Evolutionary conservation across 2,888 invertebrate genomes (phyloP), one percentile per base, ranked within the genome.

Genomic region (Tetranychus truncatus): DNA sequence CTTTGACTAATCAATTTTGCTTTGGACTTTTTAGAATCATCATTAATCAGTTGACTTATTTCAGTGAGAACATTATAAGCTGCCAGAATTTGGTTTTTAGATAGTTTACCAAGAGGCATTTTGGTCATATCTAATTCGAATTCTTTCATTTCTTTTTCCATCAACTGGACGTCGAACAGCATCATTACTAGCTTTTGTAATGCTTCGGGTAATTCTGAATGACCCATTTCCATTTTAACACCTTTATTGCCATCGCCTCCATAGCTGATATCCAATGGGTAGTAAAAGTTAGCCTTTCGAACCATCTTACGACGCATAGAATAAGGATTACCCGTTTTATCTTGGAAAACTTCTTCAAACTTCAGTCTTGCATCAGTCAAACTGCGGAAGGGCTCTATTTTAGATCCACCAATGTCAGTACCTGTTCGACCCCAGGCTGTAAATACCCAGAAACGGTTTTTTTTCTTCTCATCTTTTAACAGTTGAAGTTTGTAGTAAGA

Each of bases 401-500:
- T 69, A n/a, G 6, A 11, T 6, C n/a, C n/a, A 24, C 69, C 69
- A n/a, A 69, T 69, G n/a, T 69, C 69, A 6, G 69, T 69, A 20
- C 69, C 69, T 18, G n/a, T n/a, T 69, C 69, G 69, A 24, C 69
- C 69, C 69, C 69, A 69, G 34, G 69, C 11, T 18, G 21, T 69
- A 69, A 24, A 69, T 9, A 69, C 69, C 69, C 69, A 69, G 34
- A 24, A 69, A 11, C 34, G 69, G 11, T 69, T 20, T 3, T 69
- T 69, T 69, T n/a, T 69, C 11, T 69, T 69, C 20, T 20, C 69
- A 24, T 69, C 69, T 69, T 69, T 34, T 9, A 69, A n/a, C 2
- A 69, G 69, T 69, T 69, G 69, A 24, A 69, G 20, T 69, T 69
- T 69, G 34, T 69, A 69, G n/a, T 69, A 69, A 18, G 69, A 69